Evolutionary conservation across 2,888 invertebrate genomes (phyloP).

Genomic region (Tipula lateralis): DNA sequence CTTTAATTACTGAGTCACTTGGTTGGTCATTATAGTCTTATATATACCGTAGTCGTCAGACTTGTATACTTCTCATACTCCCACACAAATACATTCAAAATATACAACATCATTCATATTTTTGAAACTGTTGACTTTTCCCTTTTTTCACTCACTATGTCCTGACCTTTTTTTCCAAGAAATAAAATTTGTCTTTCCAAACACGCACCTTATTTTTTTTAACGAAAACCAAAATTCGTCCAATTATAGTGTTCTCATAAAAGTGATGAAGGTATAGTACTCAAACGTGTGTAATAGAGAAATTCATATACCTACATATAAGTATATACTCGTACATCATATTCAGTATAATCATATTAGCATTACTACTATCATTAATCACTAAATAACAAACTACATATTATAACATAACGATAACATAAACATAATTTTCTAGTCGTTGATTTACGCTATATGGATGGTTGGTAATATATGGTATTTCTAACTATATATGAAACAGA

Average conservation of each 20-base stretch:
- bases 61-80: too few species aligned
- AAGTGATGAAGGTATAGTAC: background rate
- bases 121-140: background rate
- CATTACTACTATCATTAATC: background rate
- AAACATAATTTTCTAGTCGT: constrained; percentile 1
- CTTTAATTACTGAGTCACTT: too few species aligned
- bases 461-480: background rate
- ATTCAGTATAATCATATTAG: background rate
- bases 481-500: background rate
- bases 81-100: background rate
- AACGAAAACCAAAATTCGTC: background rate
- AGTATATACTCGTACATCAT: background rate
- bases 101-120: background rate
- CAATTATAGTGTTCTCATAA: background rate
- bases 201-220: background rate
- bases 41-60: too few species aligned
- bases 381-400: background rate
- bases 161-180: background rate
- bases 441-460: background rate
- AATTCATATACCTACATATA: background rate
- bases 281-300: background rate
- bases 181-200: background rate
- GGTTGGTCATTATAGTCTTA: too few species aligned
- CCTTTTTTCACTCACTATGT: background rate
- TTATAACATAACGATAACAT: background rate